A percentile compares a stretch with the other conserved stretches of the same genome.
phyloP scores from a whole-genome alignment of 2,888 invertebrate genomes.

The Tetrapedia diversipes region DNA sequence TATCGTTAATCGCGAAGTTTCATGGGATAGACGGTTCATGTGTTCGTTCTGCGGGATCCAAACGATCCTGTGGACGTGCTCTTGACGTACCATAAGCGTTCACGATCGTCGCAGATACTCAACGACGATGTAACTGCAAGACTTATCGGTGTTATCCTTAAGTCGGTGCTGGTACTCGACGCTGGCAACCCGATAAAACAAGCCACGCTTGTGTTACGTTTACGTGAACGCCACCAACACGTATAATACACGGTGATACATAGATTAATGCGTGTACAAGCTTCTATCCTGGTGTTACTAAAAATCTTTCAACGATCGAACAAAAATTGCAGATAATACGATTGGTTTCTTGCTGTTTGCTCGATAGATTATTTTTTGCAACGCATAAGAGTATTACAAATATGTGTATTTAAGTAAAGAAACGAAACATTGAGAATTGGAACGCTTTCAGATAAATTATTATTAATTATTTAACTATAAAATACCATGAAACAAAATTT shows the following conservation, averaged over 20 bases:
- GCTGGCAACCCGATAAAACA: conserved; percentile 50
- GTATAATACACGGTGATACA: conserved; percentile 1
- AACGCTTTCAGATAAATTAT: too few species aligned
- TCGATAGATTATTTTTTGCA: neutral
- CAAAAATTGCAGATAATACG: neutral
- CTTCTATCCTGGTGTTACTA: conserved; percentile 1
- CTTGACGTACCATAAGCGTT: conserved; percentile 49
- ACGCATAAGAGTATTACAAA: too few species aligned
- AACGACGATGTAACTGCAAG: conserved; percentile 53
- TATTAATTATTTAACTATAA: too few species aligned
- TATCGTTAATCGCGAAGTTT: conserved; percentile 18
- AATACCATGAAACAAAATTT: too few species aligned
- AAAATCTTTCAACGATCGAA: conserved; percentile 11
- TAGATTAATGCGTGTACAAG: neutral
- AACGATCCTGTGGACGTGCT: conserved; percentile 39
- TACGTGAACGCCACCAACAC: conserved; percentile 14
- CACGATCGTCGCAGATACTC: conserved; percentile 48
- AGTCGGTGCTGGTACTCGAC: conserved; percentile 40
- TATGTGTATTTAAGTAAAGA: too few species aligned
- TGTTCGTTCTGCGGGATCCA: conserved; percentile 21
- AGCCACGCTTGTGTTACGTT: conserved; percentile 31
- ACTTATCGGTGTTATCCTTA: conserved; percentile 36
- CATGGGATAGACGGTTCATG: neutral
- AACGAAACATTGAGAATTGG: too few species aligned
- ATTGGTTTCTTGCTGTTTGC: too few species aligned